These are phyloP conservation scores for Cistogaster globosa DNA, from an alignment of 2,888 invertebrate genomes.

Conservation along the genomic window DNA sequence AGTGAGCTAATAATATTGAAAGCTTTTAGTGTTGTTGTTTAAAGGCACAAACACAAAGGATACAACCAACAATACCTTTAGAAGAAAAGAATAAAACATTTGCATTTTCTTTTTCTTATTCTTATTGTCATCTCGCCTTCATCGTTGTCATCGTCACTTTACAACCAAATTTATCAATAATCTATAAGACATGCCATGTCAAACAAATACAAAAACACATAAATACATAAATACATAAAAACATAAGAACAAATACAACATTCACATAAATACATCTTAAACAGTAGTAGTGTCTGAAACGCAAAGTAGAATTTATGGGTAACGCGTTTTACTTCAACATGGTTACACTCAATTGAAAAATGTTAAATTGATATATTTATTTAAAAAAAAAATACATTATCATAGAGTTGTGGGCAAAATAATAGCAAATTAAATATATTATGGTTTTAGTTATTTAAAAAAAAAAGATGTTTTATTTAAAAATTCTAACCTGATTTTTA, in stretches of 20 bases:
- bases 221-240: conserved; percentile 39
- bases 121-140: conserved; percentile 46
- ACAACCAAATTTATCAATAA: conserved; percentile 56
- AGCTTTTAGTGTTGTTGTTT: conserved; percentile 50
- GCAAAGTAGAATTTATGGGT: conserved; percentile 37
- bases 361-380: conserved; percentile 57
- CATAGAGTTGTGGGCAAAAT: background rate
- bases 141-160: conserved; percentile 24
- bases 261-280: background rate
- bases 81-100: conserved; percentile 36
- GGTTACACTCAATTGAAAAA: conserved; percentile 66
- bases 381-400: background rate
- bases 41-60: conserved; percentile 32
- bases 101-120: conserved; percentile 42
- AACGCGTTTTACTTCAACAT: conserved; percentile 55
- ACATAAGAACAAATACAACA: no score
- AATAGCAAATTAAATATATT: background rate
- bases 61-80: conserved; percentile 5
- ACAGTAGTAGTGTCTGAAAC: background rate
- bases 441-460: background rate
- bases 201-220: conserved; percentile 52
- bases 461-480: no score
- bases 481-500: no score
- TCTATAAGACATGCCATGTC: conserved; percentile 60
- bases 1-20: conserved; percentile 60